Evolutionary conservation across 2,888 invertebrate species (phyloP).

Genomic region (Drosophila kanekoi): DNA sequence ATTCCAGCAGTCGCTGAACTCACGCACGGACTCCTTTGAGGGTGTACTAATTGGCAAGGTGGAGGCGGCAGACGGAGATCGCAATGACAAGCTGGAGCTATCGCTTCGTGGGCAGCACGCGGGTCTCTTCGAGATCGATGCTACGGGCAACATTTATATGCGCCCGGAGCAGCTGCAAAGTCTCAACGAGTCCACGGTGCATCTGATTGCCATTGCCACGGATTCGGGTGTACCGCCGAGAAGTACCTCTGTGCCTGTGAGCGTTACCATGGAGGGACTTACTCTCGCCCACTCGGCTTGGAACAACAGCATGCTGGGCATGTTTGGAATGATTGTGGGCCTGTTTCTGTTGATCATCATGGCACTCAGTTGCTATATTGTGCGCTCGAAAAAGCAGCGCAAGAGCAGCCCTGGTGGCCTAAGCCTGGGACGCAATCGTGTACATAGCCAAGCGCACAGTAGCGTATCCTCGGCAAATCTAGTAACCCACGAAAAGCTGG

Average conservation of each 20-base stretch:
- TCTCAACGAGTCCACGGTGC: constrained; percentile 87
- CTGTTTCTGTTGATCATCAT: constrained; percentile 91
- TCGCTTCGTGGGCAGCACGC: constrained; percentile 90
- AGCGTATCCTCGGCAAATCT: constrained; percentile 84
- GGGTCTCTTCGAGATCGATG: constrained; percentile 84
- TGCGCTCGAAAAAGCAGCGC: constrained; percentile 87
- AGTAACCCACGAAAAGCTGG: constrained; percentile 83
- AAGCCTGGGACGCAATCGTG: constrained; percentile 82
- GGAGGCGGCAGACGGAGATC: constrained; percentile 95
- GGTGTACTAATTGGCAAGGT: constrained; percentile 88
- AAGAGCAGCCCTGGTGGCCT: constrained; percentile 73
- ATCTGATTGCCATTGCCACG: constrained; percentile 92
- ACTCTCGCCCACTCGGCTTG: constrained; percentile 85
- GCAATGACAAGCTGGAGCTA: constrained; percentile 90
- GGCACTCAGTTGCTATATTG: constrained; percentile 91
- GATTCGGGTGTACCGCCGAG: constrained; percentile 94
- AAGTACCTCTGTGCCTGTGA: constrained; percentile 89
- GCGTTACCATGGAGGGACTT: constrained; percentile 87
- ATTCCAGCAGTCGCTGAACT: constrained; percentile 79
- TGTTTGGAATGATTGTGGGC: constrained; percentile 90
- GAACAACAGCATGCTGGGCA: constrained; percentile 85
- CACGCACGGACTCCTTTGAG: constrained; percentile 81
- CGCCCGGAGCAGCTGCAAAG: constrained; percentile 85
- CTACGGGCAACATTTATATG: constrained; percentile 87
- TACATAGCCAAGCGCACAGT: constrained; percentile 84